phyloP scores from a whole-genome alignment of 2,113 vertebrate genomes.

The Ranitomeya imitator region DNA sequence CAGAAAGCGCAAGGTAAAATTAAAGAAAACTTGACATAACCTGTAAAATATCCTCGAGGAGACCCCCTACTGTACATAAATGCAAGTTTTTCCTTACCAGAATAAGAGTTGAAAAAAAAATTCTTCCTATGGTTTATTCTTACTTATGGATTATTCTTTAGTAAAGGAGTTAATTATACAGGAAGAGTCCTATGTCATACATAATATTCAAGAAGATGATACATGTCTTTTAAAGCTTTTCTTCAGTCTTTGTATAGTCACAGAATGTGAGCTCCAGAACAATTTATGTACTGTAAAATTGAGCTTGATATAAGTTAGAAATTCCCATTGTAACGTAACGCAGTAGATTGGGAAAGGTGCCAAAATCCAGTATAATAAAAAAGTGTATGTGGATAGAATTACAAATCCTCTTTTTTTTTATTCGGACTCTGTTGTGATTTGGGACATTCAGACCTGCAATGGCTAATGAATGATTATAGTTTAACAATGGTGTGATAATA shows the following conservation, averaged over 20 bases:
- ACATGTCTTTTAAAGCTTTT: conserved; percentile 26
- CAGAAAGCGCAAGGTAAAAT: too few relatives aligned
- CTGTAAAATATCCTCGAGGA: neutral
- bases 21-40: neutral
- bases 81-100: neutral
- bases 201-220: conserved; percentile 22
- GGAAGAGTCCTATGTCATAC: conserved; percentile 12
- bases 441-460: neutral
- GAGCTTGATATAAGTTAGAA: conserved; percentile 30
- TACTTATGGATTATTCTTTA: neutral
- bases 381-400: conserved; percentile 28
- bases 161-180: conserved; percentile 13
- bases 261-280: conserved; percentile 12
- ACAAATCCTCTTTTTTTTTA: conserved; percentile 11
- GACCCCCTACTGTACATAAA: neutral
- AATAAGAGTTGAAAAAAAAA: neutral
- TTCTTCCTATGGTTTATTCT: neutral
- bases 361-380: conserved; percentile 35
- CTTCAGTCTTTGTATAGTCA: conserved; percentile 18
- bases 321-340: conserved; percentile 33
- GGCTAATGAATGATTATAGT: neutral
- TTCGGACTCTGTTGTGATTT: conserved; percentile 17
- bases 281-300: conserved; percentile 48
- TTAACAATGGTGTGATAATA: neutral
- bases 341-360: conserved; percentile 31